phyloP scores from a whole-genome alignment of 2,888 invertebrate genomes.

The Isoperla grammatica region DNA sequence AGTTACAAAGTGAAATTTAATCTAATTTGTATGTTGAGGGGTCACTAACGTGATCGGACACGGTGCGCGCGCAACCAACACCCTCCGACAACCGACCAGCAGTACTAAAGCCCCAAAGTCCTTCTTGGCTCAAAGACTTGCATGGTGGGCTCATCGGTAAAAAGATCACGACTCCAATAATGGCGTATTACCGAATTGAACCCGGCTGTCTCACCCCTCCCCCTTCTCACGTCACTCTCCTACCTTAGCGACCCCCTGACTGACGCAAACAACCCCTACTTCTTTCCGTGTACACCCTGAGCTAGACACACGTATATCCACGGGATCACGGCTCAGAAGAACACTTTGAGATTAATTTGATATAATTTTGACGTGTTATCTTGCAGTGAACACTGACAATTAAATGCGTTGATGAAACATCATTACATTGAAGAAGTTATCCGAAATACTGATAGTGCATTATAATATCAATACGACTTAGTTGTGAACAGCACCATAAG shows the following conservation, averaged over 20 bases:
- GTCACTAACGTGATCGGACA: constrained; percentile 19
- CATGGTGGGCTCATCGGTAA: constrained; percentile 29
- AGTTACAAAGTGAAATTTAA: constrained; percentile 6
- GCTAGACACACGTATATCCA: no score
- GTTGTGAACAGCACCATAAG: no score
- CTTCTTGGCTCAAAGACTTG: constrained; percentile 8
- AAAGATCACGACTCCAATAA: constrained; percentile 31
- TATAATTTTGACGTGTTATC: no score
- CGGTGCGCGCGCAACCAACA: neutral
- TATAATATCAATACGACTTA: no score
- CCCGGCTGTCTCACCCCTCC: constrained; percentile 11
- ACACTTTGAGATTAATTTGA: no score
- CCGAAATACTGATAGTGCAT: no score
- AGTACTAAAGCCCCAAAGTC: constrained; percentile 5
- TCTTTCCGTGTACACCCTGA: no score
- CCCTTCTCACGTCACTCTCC: neutral
- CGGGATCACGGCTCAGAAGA: no score
- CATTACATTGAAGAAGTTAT: no score
- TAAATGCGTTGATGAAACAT: no score
- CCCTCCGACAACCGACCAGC: neutral
- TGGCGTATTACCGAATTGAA: constrained; percentile 31
- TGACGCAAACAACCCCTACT: no score
- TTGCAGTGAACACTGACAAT: no score
- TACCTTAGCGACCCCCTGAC: neutral
- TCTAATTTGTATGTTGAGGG: constrained; percentile 9